Base-by-base conservation (phyloP, 1,140 invertebrate genomes). In the Paralvinella palmiformis region DNA sequence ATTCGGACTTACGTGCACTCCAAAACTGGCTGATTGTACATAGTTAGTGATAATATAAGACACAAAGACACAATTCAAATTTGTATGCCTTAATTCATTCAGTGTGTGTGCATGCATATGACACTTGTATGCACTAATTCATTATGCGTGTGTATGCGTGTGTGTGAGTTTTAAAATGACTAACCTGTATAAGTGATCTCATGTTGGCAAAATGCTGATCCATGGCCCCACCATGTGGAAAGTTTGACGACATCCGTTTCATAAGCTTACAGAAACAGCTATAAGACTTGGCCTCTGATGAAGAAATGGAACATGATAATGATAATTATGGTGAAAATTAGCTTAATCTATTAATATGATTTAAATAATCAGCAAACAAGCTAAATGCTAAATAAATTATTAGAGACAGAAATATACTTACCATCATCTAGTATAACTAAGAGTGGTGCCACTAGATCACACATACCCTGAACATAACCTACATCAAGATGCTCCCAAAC, bases 191-290 rank as follows among this genome's bases (percentile, higher is more conserved):
- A 3, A 85, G 73, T 60, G 79, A 90, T 82, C 92, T 86, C 91
- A 96, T 94, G 77, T 96, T 95, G 32, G 92, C 91, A 80, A 96
- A 93, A 79, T 96, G 91, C 62, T 88, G 87, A 75, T 96, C 94
- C 92, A 96, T 96, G 1, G 91, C 91, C 27, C 89, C 89, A 33
- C 92, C 91, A 67, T 90, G 90, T 0, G 94, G 94, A 79, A 97
- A 97, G 81, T 97, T 97, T 63, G 88, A 86, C 17, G 86, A 85
- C 86, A 96, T 93, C 60, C 92, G 83, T 69, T 88, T 85, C 94
- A 97, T 97, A 50, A 96, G 80, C 59, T 88, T 85, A 73, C 89
- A 88, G 81, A 97, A 97, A 75, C 93, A 92, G 58, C 90, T 90
- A 75, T 96, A 94, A 0, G 92, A 89, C n/a, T 89, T 78, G 1